These are phyloP conservation scores for Pelusios castaneus DNA, from an alignment of 2,113 vertebrate genomes.

Conservation along the genomic window DNA sequence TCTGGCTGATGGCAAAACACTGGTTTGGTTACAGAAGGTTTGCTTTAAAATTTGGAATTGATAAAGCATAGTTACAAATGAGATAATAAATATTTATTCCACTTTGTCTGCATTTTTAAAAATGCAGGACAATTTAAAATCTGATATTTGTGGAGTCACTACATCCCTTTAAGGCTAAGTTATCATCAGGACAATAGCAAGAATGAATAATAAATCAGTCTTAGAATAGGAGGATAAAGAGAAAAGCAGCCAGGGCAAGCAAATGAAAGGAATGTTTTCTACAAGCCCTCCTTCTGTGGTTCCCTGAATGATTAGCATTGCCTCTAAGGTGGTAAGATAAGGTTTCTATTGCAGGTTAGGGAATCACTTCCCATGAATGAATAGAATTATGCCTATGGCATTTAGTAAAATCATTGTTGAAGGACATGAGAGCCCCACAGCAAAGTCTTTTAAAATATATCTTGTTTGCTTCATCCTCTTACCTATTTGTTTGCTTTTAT, in stretches of 20 bases:
- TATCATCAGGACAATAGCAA: neutral
- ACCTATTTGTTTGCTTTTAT: slow-evolving; percentile 47
- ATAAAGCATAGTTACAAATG: neutral
- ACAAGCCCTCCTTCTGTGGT: slow-evolving; percentile 6
- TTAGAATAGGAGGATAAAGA: neutral
- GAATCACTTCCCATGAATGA: slow-evolving; percentile 52
- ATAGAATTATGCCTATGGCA: slow-evolving; percentile 50
- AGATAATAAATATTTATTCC: neutral
- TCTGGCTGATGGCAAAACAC: neutral
- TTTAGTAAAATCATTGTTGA: slow-evolving; percentile 64
- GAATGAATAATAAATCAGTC: slow-evolving; percentile 13
- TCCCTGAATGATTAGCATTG: slow-evolving; percentile 25
- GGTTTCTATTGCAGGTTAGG: slow-evolving; percentile 54
- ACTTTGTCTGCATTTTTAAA: neutral
- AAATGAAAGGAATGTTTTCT: slow-evolving; percentile 51
- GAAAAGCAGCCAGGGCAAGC: slow-evolving; percentile 12
- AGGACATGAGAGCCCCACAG: slow-evolving; percentile 50
- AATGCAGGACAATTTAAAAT: neutral
- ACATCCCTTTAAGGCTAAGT: slow-evolving; percentile 1
- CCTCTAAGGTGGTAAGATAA: slow-evolving; percentile 61
- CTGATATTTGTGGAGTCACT: neutral
- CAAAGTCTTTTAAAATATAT: slow-evolving; percentile 38
- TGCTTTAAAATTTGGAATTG: slow-evolving; percentile 3
- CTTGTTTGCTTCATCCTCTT: slow-evolving; percentile 39
- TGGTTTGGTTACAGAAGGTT: neutral